phyloP scores from a whole-genome alignment of 2,888 invertebrate species.

The Leucophora obtusa region DNA sequence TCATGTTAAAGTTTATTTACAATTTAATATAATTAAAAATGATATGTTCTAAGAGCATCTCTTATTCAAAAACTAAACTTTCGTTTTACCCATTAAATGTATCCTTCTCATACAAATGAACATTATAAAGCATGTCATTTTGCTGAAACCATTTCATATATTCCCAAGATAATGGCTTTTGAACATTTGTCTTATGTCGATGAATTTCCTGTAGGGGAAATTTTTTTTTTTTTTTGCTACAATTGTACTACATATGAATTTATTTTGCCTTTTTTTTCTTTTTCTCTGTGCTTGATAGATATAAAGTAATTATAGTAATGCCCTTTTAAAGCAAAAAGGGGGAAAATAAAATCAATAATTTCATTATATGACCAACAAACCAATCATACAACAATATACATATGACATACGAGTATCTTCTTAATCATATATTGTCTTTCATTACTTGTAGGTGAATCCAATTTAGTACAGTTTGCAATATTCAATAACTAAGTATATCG shows the following conservation, averaged over 20 bases:
- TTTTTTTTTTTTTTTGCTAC: background rate
- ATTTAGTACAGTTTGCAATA: background rate
- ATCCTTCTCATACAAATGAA: background rate
- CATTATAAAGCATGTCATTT: background rate
- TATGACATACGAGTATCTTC: background rate
- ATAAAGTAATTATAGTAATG: slow-evolving; percentile 29
- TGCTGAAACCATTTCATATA: background rate
- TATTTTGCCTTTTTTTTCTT: background rate
- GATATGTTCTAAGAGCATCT: no score
- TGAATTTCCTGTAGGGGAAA: slow-evolving; percentile 1
- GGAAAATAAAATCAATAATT: slow-evolving; percentile 46
- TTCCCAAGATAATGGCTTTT: slow-evolving; percentile 23
- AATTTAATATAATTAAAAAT: no score
- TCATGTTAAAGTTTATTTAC: no score
- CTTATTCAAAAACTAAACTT: no score
- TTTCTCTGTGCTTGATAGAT: background rate
- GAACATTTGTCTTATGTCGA: slow-evolving; percentile 19
- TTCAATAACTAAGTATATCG: no score
- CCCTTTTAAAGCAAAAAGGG: background rate
- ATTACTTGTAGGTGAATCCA: background rate
- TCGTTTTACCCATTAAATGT: background rate
- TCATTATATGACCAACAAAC: slow-evolving; percentile 34
- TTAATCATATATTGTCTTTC: slow-evolving; percentile 5
- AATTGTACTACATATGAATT: background rate
- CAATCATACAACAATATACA: slow-evolving; percentile 15